Conservation (phyloP, 1,140 invertebrate species). For the Sitophilus oryzae region DNA sequence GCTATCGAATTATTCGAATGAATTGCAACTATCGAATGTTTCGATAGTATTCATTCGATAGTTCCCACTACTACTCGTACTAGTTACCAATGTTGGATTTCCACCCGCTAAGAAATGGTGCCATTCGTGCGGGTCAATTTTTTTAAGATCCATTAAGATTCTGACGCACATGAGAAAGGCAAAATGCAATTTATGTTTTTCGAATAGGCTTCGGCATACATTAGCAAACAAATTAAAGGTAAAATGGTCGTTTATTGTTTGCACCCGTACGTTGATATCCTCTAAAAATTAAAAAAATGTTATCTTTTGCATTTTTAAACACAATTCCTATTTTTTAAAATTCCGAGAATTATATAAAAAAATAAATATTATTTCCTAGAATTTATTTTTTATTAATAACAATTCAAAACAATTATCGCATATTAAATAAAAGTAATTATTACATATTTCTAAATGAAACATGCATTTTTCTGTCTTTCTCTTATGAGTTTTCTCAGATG, state of each 20-base stretch:
- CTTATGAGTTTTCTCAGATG: too few relatives aligned
- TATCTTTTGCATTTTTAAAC: background rate
- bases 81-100: slow-evolving; percentile 32
- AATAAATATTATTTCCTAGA: too few relatives aligned
- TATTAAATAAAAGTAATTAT: too few relatives aligned
- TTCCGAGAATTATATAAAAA: too few relatives aligned
- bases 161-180: slow-evolving; percentile 54
- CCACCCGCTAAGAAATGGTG: slow-evolving; percentile 53
- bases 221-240: slow-evolving; percentile 63
- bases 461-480: too few relatives aligned
- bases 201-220: slow-evolving; percentile 67
- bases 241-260: slow-evolving; percentile 61
- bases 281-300: slow-evolving; percentile 46
- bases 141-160: slow-evolving; percentile 45
- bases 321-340: slow-evolving; percentile 1
- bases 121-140: slow-evolving; percentile 55
- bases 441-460: too few relatives aligned
- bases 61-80: too few relatives aligned
- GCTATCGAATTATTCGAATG: too few relatives aligned
- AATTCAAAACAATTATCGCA: too few relatives aligned
- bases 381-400: too few relatives aligned
- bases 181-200: slow-evolving; percentile 67
- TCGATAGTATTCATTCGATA: too few relatives aligned
- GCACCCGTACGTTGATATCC: slow-evolving; percentile 56
- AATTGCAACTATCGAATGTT: too few relatives aligned